phyloP scores from a whole-genome alignment of 2,113 vertebrate species.

The Erinaceus europaeus region DNA sequence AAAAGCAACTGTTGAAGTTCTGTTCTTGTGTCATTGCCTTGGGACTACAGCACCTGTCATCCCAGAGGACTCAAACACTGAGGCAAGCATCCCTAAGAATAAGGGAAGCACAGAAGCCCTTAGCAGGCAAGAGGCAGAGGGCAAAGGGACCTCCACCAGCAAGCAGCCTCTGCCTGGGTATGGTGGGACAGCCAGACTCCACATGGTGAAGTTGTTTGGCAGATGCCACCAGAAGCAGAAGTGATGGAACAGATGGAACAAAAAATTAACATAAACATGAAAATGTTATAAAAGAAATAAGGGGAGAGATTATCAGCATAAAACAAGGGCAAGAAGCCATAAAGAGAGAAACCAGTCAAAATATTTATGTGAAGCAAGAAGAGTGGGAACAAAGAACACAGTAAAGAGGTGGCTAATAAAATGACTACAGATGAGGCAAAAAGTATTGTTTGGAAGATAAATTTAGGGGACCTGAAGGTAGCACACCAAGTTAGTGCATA shows the following conservation, averaged over 20 bases:
- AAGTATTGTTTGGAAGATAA: not conserved
- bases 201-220: rapidly evolving
- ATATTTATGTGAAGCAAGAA: not conserved
- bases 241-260: rapidly evolving
- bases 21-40: not conserved
- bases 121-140: rapidly evolving
- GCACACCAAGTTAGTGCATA: no score
- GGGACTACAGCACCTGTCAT: rapidly evolving
- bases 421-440: rapidly evolving
- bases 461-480: not conserved
- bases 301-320: no score
- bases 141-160: not conserved
- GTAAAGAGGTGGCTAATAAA: rapidly evolving
- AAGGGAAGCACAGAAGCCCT: rapidly evolving
- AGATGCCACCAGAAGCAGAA: rapidly evolving
- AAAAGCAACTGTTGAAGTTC: not conserved
- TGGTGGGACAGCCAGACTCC: rapidly evolving
- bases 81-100: not conserved
- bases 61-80: no score
- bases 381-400: rapidly evolving
- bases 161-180: not conserved
- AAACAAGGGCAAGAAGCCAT: not conserved
- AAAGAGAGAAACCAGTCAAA: not conserved
- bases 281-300: not conserved
- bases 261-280: not conserved